Evolutionary conservation across 2,888 invertebrate genomes (phyloP), one percentile per base, ranked within the genome.

Genomic region (Cantharis nigra): DNA sequence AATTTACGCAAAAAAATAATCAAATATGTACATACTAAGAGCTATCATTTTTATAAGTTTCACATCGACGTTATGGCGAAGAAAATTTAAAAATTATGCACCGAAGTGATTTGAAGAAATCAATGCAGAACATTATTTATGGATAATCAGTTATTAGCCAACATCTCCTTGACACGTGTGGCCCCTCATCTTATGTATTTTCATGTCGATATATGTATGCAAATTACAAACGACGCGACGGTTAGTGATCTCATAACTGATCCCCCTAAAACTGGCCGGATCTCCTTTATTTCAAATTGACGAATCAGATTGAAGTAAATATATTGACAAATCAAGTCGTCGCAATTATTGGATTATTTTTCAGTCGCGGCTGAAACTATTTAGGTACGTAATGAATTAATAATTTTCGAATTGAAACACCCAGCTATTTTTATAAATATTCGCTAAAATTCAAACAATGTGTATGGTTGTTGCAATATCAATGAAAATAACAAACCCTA

Each of bases 181-280:
- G 77, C 77, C 77, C 30, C 63, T 74, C 65, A 67, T 67, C 65
- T 67, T 67, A n/a, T 20, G 65, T 76, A 77, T 77, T 77, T 77
- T 69, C 77, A 77, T 74, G 76, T 70, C 69, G 74, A 77, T 77
- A 69, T 74, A 69, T 74, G 49, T 64, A 67, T 67, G 77, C 77
- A 67, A 74, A 49, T 72, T 28, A 33, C 20, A 70, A 75, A 71
- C 71, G 70, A 49, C n/a, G 28, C 69, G 77, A 77, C 77, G 77
- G 77, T 77, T 77, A 74, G 77, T 77, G 77, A 77, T 77, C 77
- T 77, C 77, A 77, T 77, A 71, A 63, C 73, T 77, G 70, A 73
- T 77, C 65, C 72, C 69, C 64, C 70, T 63, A 33, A 33, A 76
- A 72, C 30, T 20, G 10, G 28, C 64, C 72, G 72, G 69, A 67